Evolutionary conservation across 2,888 invertebrate genomes (phyloP), one percentile per base, ranked within the genome.

Genomic region (Arrhopalites spinosus): DNA sequence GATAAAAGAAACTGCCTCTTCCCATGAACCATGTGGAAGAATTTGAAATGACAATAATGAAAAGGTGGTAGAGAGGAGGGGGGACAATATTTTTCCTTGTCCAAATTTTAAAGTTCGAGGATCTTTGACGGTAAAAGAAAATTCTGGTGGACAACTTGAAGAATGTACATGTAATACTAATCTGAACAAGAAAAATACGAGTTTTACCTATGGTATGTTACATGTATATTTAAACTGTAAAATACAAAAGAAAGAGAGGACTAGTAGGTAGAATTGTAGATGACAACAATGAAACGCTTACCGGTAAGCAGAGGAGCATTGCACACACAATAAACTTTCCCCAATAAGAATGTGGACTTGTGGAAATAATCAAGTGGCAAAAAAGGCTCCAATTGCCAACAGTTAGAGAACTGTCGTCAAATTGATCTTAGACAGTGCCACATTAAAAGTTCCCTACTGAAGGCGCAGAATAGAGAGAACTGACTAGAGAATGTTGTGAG

Each of bases 261-360:
- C 1, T 17, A n/a, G 23, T n/a, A 53, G 5, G 5, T 53, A n/a
- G 53, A 53, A 53, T 61, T 27, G 61, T 2, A 61, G 20, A 53
- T 61, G 61, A 72, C 63, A 72, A 72, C 71, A 72, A 72, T 72
- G 36, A 72, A 36, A 63, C 1, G 25, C 71, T 76, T 77, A 79
- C 79, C 79, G 79, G 79, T 72, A 79, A 69, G 74, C 79, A 79
- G 73, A 79, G 79, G 67, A 79, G 76, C 79, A 79, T 79, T 69
- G 50, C 75, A 30, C 45, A 53, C 69, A 27, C 17, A 43, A 50
- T 50, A n/a, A 29, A 56, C 36, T 67, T 68, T 61, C 71, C 71
- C 63, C 71, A 17, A n/a, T 17, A 61, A 43, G 59, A 61, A 63
- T 72, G 71, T 72, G 61, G 71, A 72, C 61, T 63, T 45, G 71